These are phyloP conservation scores for Parochlus steinenii DNA, from an alignment of 2,888 invertebrate species.

Conservation along the genomic window DNA sequence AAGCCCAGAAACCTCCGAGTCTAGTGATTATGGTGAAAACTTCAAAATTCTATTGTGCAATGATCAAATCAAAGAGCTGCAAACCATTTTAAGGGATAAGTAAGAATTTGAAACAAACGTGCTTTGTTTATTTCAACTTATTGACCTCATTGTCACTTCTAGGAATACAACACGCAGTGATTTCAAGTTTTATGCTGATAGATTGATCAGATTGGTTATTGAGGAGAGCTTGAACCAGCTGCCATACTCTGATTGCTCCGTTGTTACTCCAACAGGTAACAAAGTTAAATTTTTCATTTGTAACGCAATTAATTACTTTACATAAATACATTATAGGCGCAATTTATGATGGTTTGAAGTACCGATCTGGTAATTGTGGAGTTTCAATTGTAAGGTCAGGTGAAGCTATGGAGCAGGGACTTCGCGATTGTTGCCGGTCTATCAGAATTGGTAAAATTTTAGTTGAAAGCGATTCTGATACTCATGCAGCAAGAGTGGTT, in stretches of 20 bases:
- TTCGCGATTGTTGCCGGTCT: conserved; percentile 93
- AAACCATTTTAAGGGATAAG: conserved; percentile 78
- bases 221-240: conserved; percentile 95
- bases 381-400: conserved; percentile 90
- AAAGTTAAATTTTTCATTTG: neutral
- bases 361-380: conserved; percentile 95
- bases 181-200: conserved; percentile 97
- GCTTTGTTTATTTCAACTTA: neutral
- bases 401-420: conserved; percentile 92
- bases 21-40: conserved; percentile 24
- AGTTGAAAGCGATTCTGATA: conserved; percentile 90
- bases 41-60: conserved; percentile 26
- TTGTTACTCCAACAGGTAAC: conserved; percentile 74
- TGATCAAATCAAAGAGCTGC: conserved; percentile 41
- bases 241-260: conserved; percentile 79
- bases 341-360: conserved; percentile 80
- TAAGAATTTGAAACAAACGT: conserved; percentile 29
- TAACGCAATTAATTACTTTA: conserved; percentile 1
- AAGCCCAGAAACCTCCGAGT: no score
- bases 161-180: conserved; percentile 87
- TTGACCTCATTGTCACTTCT: conserved; percentile 19
- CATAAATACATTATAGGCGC: conserved; percentile 34
- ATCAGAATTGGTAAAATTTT: conserved; percentile 97
- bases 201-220: conserved; percentile 90
- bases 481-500: conserved; percentile 90